Conservation (phyloP, 2,797 vertebrate species). For the Eulemur albifrons region DNA sequence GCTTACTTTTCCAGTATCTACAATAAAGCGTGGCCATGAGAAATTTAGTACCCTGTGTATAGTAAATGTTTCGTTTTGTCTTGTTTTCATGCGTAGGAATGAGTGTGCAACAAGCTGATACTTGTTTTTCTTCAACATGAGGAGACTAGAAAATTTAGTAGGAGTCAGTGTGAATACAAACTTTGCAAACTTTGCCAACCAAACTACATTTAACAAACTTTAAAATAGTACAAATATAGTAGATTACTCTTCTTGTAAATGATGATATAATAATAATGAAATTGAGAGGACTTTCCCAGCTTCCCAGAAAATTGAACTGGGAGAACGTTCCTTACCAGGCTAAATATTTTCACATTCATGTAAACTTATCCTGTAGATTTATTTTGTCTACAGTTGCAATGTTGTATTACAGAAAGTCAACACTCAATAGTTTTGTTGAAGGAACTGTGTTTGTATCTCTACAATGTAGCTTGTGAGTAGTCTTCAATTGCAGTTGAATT, state of each 20-base stretch:
- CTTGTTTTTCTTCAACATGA: slow-evolving; percentile 45
- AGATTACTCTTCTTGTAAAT: background rate
- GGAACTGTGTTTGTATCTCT: background rate
- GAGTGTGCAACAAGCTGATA: slow-evolving; percentile 20
- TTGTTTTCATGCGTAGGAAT: slow-evolving; percentile 16
- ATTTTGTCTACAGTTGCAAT: background rate
- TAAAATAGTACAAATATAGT: background rate
- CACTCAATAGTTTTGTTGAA: background rate
- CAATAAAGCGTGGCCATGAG: background rate
- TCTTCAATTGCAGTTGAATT: background rate
- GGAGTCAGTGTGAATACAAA: background rate
- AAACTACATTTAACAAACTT: background rate
- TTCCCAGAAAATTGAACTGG: background rate
- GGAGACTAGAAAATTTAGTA: background rate
- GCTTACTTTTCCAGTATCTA: background rate
- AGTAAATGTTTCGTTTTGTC: slow-evolving; percentile 36
- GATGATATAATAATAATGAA: background rate
- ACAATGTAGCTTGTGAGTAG: background rate
- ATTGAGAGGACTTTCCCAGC: background rate
- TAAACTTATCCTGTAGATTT: background rate
- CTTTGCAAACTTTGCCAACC: background rate
- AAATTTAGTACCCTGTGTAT: background rate
- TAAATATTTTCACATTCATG: background rate
- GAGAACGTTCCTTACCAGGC: background rate
- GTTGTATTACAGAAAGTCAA: background rate